Evolutionary conservation across 2,797 vertebrate species (phyloP), one percentile per base, ranked within the genome.

Genomic region (Lophotriccus pileatus): DNA sequence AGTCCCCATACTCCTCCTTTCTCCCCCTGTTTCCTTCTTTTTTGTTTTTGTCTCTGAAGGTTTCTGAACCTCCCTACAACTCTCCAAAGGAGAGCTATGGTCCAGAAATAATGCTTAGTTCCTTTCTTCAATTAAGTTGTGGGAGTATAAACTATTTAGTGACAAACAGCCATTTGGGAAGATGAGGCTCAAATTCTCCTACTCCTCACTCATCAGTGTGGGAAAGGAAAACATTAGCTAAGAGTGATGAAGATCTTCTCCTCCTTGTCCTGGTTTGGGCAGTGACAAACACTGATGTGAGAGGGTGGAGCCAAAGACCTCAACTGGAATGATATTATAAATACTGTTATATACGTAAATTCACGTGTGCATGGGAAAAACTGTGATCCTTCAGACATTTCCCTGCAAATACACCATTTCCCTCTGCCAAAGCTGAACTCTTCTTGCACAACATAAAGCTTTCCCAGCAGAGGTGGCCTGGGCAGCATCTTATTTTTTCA

Each of bases 401-500:
- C 89, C 69, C 82, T 79, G 63, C 84, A 94, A 75, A 85, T 79
- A 53, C 78, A 50, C 41, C 34, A 67, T 22, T 85, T 80, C 63
- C 55, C 74, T 53, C 66, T 80, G 94, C 92, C 93, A 97, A 93
- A 87, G 56, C 66, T 15, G 49, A 73, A 9, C 84, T 52, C 67
- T 81, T 96, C 85, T 91, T 88, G 83, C 86, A 94, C 84, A 94
- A 93, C 66, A 69, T 2, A 69, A 87, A 94, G 62, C 94, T 83
- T 89, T 96, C 93, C 94, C 96, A 93, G 85, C 87, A 81, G 92
- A 94, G 82, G 93, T 89, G 81, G 73, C 81, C 68, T 53, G 30
- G 78, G 85, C 77, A 91, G 76, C 93, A 52, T 94, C 90, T 93
- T 95, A 59, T 73, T 96, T 95, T 77, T 94, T 84, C 81, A 74